Evolutionary conservation across 2,113 vertebrate genomes (phyloP).

Genomic region (Apodemus sylvaticus): DNA sequence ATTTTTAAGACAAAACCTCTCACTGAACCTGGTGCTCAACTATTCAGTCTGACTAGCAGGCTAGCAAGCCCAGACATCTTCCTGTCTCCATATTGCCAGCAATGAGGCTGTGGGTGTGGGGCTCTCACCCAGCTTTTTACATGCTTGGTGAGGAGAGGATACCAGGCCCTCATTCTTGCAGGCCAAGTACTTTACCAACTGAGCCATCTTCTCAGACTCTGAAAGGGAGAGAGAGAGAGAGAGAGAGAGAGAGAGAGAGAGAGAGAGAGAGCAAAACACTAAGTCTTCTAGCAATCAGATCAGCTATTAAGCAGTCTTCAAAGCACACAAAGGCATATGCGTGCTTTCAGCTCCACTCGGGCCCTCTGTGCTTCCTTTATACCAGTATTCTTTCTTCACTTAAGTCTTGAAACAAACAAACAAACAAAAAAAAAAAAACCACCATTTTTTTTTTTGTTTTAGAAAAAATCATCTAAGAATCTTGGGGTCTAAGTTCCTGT

Average conservation of each 20-base stretch:
- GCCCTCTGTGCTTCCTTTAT: not conserved
- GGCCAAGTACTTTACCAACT: not conserved
- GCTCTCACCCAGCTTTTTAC: not conserved
- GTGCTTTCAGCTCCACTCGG: not conserved
- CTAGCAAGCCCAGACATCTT: too few species aligned
- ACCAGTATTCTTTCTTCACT: not conserved
- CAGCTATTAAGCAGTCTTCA: not conserved
- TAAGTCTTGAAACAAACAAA: not conserved
- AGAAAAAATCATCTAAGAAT: slow-evolving; percentile 19
- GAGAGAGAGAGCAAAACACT: not conserved
- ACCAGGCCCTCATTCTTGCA: not conserved
- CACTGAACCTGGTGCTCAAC: not conserved
- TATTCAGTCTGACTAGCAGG: not conserved
- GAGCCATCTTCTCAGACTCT: not conserved
- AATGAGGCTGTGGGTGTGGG: not conserved
- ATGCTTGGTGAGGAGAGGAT: not conserved
- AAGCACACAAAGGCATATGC: not conserved
- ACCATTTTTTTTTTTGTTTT: not conserved
- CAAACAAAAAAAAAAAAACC: too few species aligned
- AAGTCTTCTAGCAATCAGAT: not conserved
- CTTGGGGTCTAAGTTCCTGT: not conserved
- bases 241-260: too few species aligned
- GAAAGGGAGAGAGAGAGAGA: too few species aligned
- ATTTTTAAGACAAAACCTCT: not conserved
- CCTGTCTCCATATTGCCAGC: not conserved